Base-by-base conservation (phyloP, 2,113 vertebrate genomes). In the Crypturellus undulatus region DNA sequence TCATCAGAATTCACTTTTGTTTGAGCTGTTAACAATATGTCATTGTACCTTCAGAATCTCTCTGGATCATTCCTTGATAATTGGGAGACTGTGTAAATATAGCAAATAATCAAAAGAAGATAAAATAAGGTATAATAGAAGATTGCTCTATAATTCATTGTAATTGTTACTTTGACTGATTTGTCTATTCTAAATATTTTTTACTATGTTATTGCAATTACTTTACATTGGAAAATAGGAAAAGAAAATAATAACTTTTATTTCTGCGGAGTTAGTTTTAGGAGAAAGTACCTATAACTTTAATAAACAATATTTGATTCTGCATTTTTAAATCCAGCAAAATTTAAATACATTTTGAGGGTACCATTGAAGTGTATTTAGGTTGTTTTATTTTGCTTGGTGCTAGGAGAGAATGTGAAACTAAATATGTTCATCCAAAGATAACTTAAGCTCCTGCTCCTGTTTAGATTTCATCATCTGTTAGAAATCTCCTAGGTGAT, bases 401-500 rank as follows among this genome's bases (percentile, higher is more conserved):
- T 94, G 79, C 73, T 95, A 87, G 88, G 96, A 93, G 76, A 96
- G 82, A 97, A 94, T 85, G 79, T 78, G 89, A 96, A 96, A 97
- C 92, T 38, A 83, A 96, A 89, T 85, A 90, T n/a, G 43, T 95
- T 96, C 89, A 94, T 94, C 89, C 84, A 86, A 86, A 96, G 94
- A 97, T 90, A 96, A 94, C 90, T 96, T 87, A 87, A 96, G 80
- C 97, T 95, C 84, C 73, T 96, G 77, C 91, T 95, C 78, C 40
- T 93, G 79, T 88, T 96, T 96, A 79, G 64, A 95, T 96, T 98
- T 94, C 95, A 96, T 96, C 68, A 0, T 94, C 79, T 92, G 76
- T 93, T 94, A 94, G 96, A 96, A 97, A 96, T 95, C 95, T 96
- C 95, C 79, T 92, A 94, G 89, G 93, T 96, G 89, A 97, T 97